Conservation (phyloP, 1,140 invertebrate species). For the Drosophila quadrilineata region DNA sequence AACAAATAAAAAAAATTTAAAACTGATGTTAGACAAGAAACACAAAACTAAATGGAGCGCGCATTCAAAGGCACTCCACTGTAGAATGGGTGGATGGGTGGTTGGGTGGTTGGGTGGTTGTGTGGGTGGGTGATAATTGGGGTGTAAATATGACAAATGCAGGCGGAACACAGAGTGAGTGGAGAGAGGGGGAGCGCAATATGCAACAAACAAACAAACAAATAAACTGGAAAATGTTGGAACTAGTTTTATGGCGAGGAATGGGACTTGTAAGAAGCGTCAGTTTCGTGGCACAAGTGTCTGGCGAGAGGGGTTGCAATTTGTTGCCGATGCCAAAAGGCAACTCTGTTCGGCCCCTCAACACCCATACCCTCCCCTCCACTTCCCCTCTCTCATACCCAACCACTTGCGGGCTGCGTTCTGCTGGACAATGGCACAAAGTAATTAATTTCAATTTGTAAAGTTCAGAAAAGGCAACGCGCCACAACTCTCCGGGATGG, state of each 20-base stretch:
- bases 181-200: not conserved
- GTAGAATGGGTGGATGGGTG: not conserved
- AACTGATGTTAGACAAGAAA: conserved; percentile 38
- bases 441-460: conserved; percentile 78
- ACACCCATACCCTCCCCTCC: too few species aligned
- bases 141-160: conserved; percentile 37
- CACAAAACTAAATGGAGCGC: conserved; percentile 40
- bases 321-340: not conserved
- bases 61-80: not conserved
- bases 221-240: conserved; percentile 30
- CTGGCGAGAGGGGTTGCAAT: not conserved
- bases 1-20: too few species aligned
- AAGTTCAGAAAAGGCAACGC: conserved; percentile 64
- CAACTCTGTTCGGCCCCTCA: too few species aligned
- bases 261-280: not conserved
- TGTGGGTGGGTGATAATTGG: not conserved
- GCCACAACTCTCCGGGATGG: too few species aligned
- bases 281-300: too few species aligned
- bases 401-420: not conserved
- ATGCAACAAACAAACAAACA: conserved; percentile 22
- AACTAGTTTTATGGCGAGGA: not conserved
- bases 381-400: not conserved
- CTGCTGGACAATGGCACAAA: conserved; percentile 45
- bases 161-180: conserved; percentile 9
- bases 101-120: not conserved